Conservation (phyloP, 2,888 invertebrate genomes). For the Mythimna pallens region DNA sequence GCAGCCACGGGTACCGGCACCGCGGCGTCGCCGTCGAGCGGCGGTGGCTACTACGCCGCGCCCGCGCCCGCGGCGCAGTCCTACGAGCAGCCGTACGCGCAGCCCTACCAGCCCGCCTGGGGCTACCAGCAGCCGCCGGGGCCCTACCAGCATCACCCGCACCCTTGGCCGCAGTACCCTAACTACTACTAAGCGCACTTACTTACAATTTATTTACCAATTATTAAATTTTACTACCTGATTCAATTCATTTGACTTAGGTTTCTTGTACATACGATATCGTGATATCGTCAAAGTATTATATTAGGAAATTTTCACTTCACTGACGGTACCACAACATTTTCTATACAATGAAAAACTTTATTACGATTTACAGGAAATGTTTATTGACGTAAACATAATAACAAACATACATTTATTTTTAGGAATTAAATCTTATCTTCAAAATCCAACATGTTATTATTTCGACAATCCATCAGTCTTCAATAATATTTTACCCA, state of each 20-base stretch:
- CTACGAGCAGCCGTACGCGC: constrained; percentile 86
- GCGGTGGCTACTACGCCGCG: constrained; percentile 79
- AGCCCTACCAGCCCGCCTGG: constrained; percentile 88
- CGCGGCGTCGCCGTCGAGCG: constrained; percentile 63
- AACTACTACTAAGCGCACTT: constrained; percentile 83
- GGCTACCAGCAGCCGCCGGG: constrained; percentile 88
- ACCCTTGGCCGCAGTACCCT: constrained; percentile 87
- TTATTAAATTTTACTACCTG: constrained; percentile 18
- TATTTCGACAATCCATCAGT: constrained; percentile 73
- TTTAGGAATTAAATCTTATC: constrained; percentile 78
- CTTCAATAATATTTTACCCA: constrained; percentile 56
- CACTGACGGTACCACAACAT: constrained; percentile 1
- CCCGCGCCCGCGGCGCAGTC: constrained; percentile 76
- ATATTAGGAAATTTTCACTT: constrained; percentile 6
- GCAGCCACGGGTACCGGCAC: constrained; percentile 58
- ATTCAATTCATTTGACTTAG: constrained; percentile 28
- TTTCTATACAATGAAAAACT: constrained; percentile 37
- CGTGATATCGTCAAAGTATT: constrained; percentile 26
- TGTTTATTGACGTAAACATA: constrained; percentile 74
- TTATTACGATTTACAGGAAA: constrained; percentile 58
- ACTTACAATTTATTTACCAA: not conserved
- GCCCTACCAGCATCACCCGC: constrained; percentile 87
- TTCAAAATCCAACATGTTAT: constrained; percentile 71
- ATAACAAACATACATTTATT: constrained; percentile 70
- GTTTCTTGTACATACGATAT: constrained; percentile 22